Conservation (phyloP, 1,140 invertebrate species). For the Tribolium madens region DNA sequence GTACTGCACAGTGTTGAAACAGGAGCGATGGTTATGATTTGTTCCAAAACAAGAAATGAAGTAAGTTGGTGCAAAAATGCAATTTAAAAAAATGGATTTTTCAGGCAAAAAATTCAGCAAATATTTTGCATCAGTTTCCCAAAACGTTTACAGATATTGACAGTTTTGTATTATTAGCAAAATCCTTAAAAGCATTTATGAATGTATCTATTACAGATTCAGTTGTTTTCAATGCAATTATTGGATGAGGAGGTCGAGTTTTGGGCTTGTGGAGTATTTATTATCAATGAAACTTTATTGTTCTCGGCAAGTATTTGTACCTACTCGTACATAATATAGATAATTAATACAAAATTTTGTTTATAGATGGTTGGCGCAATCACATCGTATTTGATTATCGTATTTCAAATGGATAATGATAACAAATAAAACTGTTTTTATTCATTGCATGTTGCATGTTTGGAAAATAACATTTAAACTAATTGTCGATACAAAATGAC, state of each 20-base stretch:
- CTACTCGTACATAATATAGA: background rate
- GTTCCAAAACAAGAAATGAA: background rate
- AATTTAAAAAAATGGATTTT: background rate
- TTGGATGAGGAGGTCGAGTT: constrained; percentile 1
- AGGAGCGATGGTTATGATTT: background rate
- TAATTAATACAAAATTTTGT: background rate
- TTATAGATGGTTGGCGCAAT: constrained; percentile 22
- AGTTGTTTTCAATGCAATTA: constrained; percentile 21
- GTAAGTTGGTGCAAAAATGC: background rate
- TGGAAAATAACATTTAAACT: background rate
- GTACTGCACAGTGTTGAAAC: background rate
- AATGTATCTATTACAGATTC: background rate
- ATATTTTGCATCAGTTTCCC: constrained; percentile 21
- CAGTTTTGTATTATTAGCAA: background rate
- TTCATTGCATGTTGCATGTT: background rate
- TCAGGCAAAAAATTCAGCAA: constrained; percentile 9
- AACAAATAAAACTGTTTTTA: background rate
- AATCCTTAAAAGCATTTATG: background rate
- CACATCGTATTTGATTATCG: constrained; percentile 24
- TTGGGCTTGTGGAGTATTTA: constrained; percentile 4
- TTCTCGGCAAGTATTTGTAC: constrained; percentile 25
- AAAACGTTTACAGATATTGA: background rate
- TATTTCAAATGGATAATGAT: constrained; percentile 5
- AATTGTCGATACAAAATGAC: too few species aligned
- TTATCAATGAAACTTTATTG: constrained; percentile 11